Evolutionary conservation across 2,797 vertebrate genomes (phyloP), one percentile per base, ranked within the genome.

Genomic region (Schizopygopsis pylzovi): DNA sequence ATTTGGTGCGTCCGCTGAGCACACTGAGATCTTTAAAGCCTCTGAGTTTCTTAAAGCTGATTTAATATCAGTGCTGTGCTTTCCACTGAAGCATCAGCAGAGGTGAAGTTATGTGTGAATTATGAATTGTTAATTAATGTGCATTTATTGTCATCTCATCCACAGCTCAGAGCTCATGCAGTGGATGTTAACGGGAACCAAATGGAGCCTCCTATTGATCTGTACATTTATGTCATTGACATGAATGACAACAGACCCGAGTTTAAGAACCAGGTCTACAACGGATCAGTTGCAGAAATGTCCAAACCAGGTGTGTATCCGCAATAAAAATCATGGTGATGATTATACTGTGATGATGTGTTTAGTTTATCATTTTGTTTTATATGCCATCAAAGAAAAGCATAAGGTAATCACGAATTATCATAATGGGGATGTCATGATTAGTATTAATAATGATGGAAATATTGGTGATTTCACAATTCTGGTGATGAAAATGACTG

Each of bases 241-340:
- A 99, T 99, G 98, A 99, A 99, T 0, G 98, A 99, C 96, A 99
- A 99, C 95, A 95, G 98, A 20, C 98, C 98, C 0, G 98, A 99
- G 91, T 99, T 99, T 91, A 92, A 96, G 90, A 98, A 97, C 93
- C 98, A 98, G 91, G 96, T 99, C 82, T 99, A 98, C 93, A 99
- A 99, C 0, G 98, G 98, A 90, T 99, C 98, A 0, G 98, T 99
- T 93, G 96, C 97, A 7, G 98, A 99, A 92, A 97, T 97, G 59
- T 97, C 97, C 88, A 99, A 98, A 95, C 98, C 98, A 96, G 98
- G 98, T 99, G 94, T 71, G 73, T 33, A 18, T 80, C 49, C 49
- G 33, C 49, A 20, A 52, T 61, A 39, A 22, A 22, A 28, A 56
- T 63, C 7, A 43, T 13, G 39, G 59, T 54, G 15, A 37, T 80